These are phyloP conservation scores for Clarias macrocephalus DNA, from an alignment of 2,113 vertebrate genomes.

Conservation along the genomic window DNA sequence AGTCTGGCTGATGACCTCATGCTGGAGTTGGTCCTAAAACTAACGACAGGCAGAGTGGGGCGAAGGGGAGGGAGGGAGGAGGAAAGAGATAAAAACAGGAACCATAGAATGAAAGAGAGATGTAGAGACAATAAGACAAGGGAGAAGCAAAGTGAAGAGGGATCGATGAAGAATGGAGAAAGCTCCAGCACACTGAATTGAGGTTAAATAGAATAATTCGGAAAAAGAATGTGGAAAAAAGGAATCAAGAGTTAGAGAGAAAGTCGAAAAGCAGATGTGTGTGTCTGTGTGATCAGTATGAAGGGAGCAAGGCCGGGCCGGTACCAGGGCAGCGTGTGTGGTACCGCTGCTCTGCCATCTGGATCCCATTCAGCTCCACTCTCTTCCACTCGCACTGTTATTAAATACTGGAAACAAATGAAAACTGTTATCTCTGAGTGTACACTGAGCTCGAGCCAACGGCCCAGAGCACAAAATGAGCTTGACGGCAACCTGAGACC, in stretches of 20 bases:
- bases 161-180: neutral
- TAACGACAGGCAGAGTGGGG: constrained; percentile 48
- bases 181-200: neutral
- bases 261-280: constrained; percentile 38
- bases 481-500: constrained; percentile 46
- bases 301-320: neutral
- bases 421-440: constrained; percentile 64
- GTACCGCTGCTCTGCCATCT: constrained; percentile 67
- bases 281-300: constrained; percentile 13
- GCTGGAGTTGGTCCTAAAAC: constrained; percentile 63
- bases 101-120: neutral
- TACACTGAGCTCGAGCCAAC: constrained; percentile 39
- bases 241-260: neutral
- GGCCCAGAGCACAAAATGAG: constrained; percentile 36
- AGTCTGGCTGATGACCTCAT: constrained; percentile 67
- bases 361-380: constrained; percentile 65
- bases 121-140: neutral
- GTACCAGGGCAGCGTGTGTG: constrained; percentile 74
- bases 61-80: no score
- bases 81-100: neutral
- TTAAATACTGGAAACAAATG: constrained; percentile 69
- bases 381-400: constrained; percentile 65
- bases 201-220: neutral
- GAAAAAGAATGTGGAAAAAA: neutral
- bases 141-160: neutral